Evolutionary conservation across 2,113 vertebrate genomes (phyloP), one percentile per base, ranked within the genome.

Genomic region (Xiphorhynchus elegans): DNA sequence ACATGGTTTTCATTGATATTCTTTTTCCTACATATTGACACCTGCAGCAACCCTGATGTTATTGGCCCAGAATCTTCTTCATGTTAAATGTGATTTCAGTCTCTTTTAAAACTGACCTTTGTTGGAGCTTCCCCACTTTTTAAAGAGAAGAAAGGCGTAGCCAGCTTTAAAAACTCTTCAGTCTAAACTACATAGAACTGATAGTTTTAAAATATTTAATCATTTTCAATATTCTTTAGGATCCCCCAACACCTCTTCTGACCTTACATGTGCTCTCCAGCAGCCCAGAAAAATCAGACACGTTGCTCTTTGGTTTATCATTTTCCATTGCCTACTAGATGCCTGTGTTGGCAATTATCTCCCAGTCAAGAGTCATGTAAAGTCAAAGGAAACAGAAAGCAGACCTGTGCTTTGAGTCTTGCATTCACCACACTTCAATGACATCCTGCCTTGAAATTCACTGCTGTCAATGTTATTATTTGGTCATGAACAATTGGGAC

Each of bases 401-500:
- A 95, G 84, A 86, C 77, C 70, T 76, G 59, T 78, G 84, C 62
- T 91, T 72, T 94, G 87, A 92, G 67, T 84, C 52, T 74, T 86
- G 55, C 29, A 63, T 63, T 93, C 68, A 59, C 70, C 72, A 86
- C 63, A 75, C 24, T 94, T 95, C 67, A 91, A 4, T 75, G 85
- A 66, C 78, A 87, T 59, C 55, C 47, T 83, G 59, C 88, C 47
- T 81, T 81, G 67, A 33, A 87, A 96, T 55, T 72, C 78, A 69
- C 46, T 88, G 63, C 39, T 93, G 87, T 64, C 59, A 84, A 86
- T 70, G 68, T 17, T 67, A 63, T 40, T 68, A 68, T 75, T 86
- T 88, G 76, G 79, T 59, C 21, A 19, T 80, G 79, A 97, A 94
- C 92, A 95, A 95, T 26, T 78, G 92, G 79, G 88, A 93, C 63